Base-by-base conservation (phyloP, 2,888 invertebrate genomes). In the Tiphia femorata region DNA sequence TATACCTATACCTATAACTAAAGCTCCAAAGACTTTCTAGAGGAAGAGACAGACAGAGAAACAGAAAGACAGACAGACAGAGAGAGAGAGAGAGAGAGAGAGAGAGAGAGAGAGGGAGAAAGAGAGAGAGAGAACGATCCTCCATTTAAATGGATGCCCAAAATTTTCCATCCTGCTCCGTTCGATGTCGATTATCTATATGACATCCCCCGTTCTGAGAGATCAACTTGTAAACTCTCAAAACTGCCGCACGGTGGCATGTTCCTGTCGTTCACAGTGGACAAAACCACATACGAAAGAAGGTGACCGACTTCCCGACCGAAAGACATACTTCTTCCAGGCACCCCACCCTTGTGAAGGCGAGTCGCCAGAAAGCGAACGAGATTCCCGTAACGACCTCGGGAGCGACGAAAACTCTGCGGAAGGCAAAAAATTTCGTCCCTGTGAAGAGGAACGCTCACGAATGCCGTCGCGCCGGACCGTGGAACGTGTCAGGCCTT, bases 401-500 rank as follows among this genome's bases (percentile, higher is more conserved):
- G 16, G 25, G 44, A 30, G 33, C 7, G n/a, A n/a, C n/a, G 20
- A 44, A 10, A 17, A 30, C 10, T 4, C 30, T 12, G 21, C 21
- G 44, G 30, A 30, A 30, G 10, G 6, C n/a, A 29, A 12, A 29
- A 30, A 12, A 14, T 14, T 38, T 25, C 12, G 14, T 8, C 5
- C 25, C n/a, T n/a, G n/a, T n/a, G n/a, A 37, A 17, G 19, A 46
- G n/a, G 20, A 35, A 33, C 25, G n/a, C 23, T 17, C 21, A 42
- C 21, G 17, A 16, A 27, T 37, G 37, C 20, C 47, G 42, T 50
- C 44, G 48, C 21, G 38, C 8, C 53, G 30, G 47, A 51, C 55
- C 23, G 40, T 44, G 61, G 48, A 56, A 57, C 67, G 64, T 44
- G 25, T 3, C 68, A 71, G 73, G 71, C 81, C 80, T 80, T 81